Base-by-base conservation (phyloP, 2,113 vertebrate species). In the Ammospiza nelsoni region DNA sequence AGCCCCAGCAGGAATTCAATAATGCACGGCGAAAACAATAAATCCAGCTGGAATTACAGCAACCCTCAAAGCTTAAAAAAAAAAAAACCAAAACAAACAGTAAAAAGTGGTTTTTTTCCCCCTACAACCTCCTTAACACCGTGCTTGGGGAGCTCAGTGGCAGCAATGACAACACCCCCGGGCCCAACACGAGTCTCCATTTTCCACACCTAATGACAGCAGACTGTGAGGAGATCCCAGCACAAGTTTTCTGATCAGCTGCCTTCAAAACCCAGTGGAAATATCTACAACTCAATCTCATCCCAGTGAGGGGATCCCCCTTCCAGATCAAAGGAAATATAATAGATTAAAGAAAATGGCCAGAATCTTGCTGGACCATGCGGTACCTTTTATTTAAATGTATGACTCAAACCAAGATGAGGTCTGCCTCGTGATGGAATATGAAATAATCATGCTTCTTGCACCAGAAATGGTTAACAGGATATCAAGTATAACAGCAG, bases 71-170 rank as follows among this genome's bases (percentile, higher is more conserved):
- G 9, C 10, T 61, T 54, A 5, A 17, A 52, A 67, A 67, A 37
- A 37, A 46, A 27, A 51, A 25, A 4, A 1, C 2, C 15, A 28
- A 62, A 84, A 67, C 31, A 77, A 62, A 12, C 29, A 62, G 35
- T 5, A n/a, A 66, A 67, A 74, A 43, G 5, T 0, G 0, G 0
- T 2, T 5, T 24, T 12, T 15, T 6, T 1, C 0, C 1, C 4
- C 5, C 31, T 48, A 8, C 10, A 37, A 29, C 46, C 24, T 76
- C 24, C 41, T 51, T 66, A 59, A 51, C 18, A 33, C 5, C 1
- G 0, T 4, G 11, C 43, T 33, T 44, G 33, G 68, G 25, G n/a
- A 74, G 12, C 21, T 72, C 55, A 69, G 10, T 37, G 76, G 37
- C 39, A 81, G 35, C 23, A 49, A 54, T 12, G 35, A 20, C n/a